Evolutionary conservation across 2,797 vertebrate species (phyloP), one percentile per base, ranked within the genome.

Genomic region (Cetoscarus ocellatus): DNA sequence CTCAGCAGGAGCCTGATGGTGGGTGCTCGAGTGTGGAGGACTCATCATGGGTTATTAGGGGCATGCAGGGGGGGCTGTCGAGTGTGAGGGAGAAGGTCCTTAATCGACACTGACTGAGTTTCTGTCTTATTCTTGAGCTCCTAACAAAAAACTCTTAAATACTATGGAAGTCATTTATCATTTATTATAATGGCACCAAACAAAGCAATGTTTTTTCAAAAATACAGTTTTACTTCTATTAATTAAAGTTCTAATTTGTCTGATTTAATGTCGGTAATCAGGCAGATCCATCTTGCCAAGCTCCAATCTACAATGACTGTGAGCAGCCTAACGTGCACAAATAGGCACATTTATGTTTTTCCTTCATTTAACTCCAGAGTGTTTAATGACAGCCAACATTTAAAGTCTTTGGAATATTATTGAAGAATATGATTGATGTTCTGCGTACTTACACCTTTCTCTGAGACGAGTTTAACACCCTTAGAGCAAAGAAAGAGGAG

Each of bases 1-100:
- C 87, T 83, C 92, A 86, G 92, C 61, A 84, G 91, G 93, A 85
- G 88, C 90, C 94, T 94, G 94, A 94, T 94, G 89, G 89, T 89
- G 92, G 88, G 91, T 93, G 91, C 92, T 94, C 91, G 91, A 91
- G 92, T 94, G 93, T 94, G 88, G 91, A 93, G 91, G 91, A 94
- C 92, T 94, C 92, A 95, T 94, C 93, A 93, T 93, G 91, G 90
- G 87, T 91, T 94, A 94, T 95, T 94, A 95, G 88, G 89, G 90
- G 88, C 82, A 78, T 89, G 90, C 88, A 89, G 27, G 93, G 84
- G 90, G 90, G 86, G 56, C 84, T 77, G 86, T 90, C 77, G 89
- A 85, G 80, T 72, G 11, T 75, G 73, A 75, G 84, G 83, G 79
- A 86, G 70, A 83, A 71, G 70, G 63, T 27, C 27, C 27, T 27